Evolutionary conservation across 1,140 invertebrate species (phyloP).

Genomic region (Euwallacea fornicatus): DNA sequence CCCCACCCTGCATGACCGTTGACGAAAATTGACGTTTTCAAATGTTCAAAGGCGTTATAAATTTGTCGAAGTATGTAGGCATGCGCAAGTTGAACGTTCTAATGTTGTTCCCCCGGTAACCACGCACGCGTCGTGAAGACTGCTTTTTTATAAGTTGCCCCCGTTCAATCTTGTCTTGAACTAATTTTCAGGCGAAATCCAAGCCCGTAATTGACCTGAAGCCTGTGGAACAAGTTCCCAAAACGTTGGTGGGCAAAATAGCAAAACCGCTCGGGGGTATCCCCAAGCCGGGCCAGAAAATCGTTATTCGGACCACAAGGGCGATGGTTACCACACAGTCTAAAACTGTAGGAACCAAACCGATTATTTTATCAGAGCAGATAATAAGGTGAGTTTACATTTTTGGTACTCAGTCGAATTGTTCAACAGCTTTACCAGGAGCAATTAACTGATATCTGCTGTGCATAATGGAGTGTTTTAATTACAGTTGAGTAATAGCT

Average conservation of each 20-base stretch:
- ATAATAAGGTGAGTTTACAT: conserved; percentile 42
- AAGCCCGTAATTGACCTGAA: conserved; percentile 18
- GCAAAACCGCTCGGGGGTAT: conserved; percentile 2
- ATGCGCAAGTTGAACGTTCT: too few relatives aligned
- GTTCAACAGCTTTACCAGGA: too few relatives aligned
- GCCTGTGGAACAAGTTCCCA: conserved; percentile 9
- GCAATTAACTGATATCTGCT: too few relatives aligned
- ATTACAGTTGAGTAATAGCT: too few relatives aligned
- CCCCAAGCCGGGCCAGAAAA: conserved; percentile 28
- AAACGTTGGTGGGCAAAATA: conserved; percentile 16
- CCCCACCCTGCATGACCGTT: background rate
- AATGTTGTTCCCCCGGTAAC: too few relatives aligned
- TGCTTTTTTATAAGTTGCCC: too few relatives aligned
- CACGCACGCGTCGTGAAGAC: too few relatives aligned
- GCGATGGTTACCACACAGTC: background rate
- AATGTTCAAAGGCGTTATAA: too few relatives aligned
- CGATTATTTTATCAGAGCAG: conserved; percentile 51
- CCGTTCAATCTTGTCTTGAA: too few relatives aligned
- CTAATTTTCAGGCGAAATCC: conserved; percentile 16
- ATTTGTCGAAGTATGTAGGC: too few relatives aligned
- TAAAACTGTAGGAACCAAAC: conserved; percentile 39
- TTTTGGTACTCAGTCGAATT: background rate
- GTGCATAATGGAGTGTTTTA: too few relatives aligned
- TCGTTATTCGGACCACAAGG: conserved; percentile 26
- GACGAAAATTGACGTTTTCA: background rate